Percentiles rank a stretch among this genome's conserved stretches.
phyloP scores from a whole-genome alignment of 1,140 invertebrate genomes.

The Rhizoglyphus robini region DNA sequence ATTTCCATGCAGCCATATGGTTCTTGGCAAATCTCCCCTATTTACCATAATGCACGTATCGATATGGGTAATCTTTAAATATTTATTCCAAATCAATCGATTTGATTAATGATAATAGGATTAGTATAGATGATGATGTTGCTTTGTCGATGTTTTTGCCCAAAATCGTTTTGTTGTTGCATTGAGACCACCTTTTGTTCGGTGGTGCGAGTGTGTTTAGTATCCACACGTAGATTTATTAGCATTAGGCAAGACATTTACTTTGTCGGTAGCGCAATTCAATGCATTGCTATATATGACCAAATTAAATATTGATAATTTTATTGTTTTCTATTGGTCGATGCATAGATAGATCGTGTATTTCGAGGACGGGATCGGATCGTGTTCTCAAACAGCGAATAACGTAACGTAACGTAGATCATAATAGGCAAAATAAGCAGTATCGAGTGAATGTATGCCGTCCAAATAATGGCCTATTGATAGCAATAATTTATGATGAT shows the following conservation, averaged over 20 bases:
- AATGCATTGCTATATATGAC: neutral
- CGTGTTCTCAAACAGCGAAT: too few species aligned
- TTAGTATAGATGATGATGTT: neutral
- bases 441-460: neutral
- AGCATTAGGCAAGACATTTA: conserved; percentile 6
- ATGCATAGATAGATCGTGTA: neutral
- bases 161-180: neutral
- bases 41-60: conserved; percentile 5
- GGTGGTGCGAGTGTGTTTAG: neutral
- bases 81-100: neutral
- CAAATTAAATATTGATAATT: conserved; percentile 14
- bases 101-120: conserved; percentile 11
- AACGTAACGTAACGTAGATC: too few species aligned
- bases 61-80: neutral
- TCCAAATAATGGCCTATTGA: conserved; percentile 7
- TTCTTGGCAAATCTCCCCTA: too few species aligned
- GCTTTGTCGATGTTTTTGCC: neutral
- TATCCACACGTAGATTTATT: conserved; percentile 11
- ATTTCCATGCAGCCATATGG: too few species aligned
- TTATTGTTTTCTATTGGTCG: conserved; percentile 3
- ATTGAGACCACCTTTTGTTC: neutral
- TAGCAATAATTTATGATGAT: conserved; percentile 13
- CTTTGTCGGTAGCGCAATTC: neutral
- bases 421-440: neutral
- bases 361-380: neutral